phyloP scores from a whole-genome alignment of 1,140 invertebrate genomes.

The Drosophila nasuta region DNA sequence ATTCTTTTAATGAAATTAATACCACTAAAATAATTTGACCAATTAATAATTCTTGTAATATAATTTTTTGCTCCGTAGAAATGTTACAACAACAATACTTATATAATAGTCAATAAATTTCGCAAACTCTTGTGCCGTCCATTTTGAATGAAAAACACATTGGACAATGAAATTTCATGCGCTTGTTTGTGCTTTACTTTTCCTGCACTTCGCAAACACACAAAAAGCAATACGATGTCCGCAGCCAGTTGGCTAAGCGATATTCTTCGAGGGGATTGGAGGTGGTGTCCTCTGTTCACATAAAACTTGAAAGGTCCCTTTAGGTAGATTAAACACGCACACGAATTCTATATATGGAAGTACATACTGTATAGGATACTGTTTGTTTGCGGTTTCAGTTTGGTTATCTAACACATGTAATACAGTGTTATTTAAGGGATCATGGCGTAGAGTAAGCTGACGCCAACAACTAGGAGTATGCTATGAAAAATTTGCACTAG shows the following conservation, averaged over 20 bases:
- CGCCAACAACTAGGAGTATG: conserved; percentile 48
- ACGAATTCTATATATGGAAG: conserved; percentile 29
- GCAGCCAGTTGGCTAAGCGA: conserved; percentile 34
- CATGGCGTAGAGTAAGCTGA: conserved; percentile 61
- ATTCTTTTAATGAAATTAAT: no score
- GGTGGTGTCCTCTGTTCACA: conserved; percentile 63
- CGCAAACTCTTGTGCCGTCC: conserved; percentile 18
- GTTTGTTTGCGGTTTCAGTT: conserved; percentile 53
- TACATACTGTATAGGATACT: conserved; percentile 10
- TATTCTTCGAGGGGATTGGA: conserved; percentile 48
- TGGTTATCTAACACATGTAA: conserved; percentile 43
- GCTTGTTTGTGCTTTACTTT: conserved; percentile 52
- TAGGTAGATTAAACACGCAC: conserved; percentile 78
- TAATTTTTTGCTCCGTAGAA: neutral
- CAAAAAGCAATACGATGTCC: conserved; percentile 29
- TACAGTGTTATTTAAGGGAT: conserved; percentile 33
- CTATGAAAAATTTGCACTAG: conserved; percentile 48
- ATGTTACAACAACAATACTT: neutral
- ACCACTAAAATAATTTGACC: no score
- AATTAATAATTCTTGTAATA: no score
- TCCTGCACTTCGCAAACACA: conserved; percentile 44
- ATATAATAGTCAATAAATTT: conserved; percentile 14
- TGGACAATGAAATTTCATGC: conserved; percentile 54
- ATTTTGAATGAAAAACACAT: conserved; percentile 25
- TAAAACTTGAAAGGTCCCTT: conserved; percentile 75